phyloP scores from a whole-genome alignment of 2,113 vertebrate genomes.

The Forbesichthys papilliferus region DNA sequence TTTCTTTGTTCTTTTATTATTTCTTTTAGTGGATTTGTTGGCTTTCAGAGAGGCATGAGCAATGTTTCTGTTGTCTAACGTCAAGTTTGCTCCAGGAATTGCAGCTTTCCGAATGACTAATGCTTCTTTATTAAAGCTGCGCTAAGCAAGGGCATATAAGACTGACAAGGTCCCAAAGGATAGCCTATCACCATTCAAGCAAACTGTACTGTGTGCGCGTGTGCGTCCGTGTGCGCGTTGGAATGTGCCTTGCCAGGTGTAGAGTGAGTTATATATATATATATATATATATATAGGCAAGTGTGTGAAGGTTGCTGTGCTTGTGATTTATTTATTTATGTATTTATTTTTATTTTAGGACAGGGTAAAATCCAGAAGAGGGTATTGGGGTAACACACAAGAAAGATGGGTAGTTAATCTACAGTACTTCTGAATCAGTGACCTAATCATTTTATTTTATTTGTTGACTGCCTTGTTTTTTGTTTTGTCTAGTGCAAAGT shows the following conservation, averaged over 20 bases:
- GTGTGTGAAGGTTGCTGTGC: neutral
- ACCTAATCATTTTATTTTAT: no score
- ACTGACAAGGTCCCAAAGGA: slow-evolving; percentile 5
- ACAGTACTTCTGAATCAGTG: no score
- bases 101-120: slow-evolving; percentile 29
- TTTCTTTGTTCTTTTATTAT: neutral
- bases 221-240: neutral
- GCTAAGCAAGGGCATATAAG: slow-evolving; percentile 32
- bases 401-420: neutral
- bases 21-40: slow-evolving; percentile 19
- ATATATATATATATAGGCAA: slow-evolving; percentile 12
- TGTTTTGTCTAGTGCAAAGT: no score
- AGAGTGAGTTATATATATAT: no score
- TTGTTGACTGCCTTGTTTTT: no score
- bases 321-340: slow-evolving; percentile 3
- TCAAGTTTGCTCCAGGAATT: neutral
- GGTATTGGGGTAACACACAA: neutral
- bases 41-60: neutral
- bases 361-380: neutral
- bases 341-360: slow-evolving; percentile 12
- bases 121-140: slow-evolving; percentile 40
- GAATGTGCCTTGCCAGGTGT: slow-evolving; percentile 2
- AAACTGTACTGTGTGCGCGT: neutral
- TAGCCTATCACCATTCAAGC: neutral
- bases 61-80: slow-evolving; percentile 1